Percentiles rank a stretch among this genome's conserved stretches.
Evolutionary conservation across 2,797 vertebrate species (phyloP).

Genomic region (Hozukius guyotensis): DNA sequence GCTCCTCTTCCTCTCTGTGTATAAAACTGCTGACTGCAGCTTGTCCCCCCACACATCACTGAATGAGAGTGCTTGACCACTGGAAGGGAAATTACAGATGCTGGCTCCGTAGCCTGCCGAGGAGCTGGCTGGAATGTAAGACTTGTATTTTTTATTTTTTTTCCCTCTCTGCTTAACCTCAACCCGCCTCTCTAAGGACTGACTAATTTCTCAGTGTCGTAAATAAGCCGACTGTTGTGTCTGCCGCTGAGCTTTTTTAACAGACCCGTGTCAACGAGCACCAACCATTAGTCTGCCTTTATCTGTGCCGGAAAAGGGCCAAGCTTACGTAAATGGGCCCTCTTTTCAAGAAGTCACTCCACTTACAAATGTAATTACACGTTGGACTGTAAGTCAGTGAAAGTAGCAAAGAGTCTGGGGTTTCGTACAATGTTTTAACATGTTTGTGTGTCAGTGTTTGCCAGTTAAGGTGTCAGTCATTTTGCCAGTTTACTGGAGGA

Average conservation of each 20-base stretch:
- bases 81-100: constrained; percentile 79
- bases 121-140: constrained; percentile 67
- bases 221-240: constrained; percentile 72
- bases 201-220: constrained; percentile 67
- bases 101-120: constrained; percentile 50
- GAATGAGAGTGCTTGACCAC: constrained; percentile 72
- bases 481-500: constrained; percentile 20
- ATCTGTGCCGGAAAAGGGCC: constrained; percentile 52
- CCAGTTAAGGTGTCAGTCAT: constrained; percentile 45
- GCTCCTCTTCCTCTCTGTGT: constrained; percentile 49
- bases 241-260: constrained; percentile 48
- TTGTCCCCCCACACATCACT: constrained; percentile 32
- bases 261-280: constrained; percentile 59
- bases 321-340: constrained; percentile 32
- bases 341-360: constrained; percentile 20
- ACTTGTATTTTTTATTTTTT: constrained; percentile 34
- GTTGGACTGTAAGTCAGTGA: constrained; percentile 16
- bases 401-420: not conserved
- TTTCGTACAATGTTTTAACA: constrained; percentile 29
- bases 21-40: constrained; percentile 72
- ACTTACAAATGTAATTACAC: constrained; percentile 47
- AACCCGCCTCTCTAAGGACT: constrained; percentile 53
- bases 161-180: constrained; percentile 65
- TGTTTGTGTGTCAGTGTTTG: constrained; percentile 37
- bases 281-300: constrained; percentile 61